phyloP scores from a whole-genome alignment of 2,888 invertebrate species.

The Morinoia aosen region DNA sequence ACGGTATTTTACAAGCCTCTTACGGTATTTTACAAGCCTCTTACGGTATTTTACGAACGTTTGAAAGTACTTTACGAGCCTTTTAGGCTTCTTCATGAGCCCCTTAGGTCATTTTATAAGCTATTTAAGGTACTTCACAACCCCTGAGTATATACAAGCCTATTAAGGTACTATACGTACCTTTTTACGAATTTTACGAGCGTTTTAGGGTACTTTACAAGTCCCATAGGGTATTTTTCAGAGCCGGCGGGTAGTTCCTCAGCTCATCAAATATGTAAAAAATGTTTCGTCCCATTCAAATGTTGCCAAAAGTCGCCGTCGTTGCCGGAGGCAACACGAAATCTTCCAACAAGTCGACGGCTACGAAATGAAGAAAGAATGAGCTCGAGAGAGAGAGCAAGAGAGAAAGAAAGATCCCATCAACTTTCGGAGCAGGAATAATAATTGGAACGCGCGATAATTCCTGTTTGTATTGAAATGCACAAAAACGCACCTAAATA shows the following conservation, averaged over 20 bases:
- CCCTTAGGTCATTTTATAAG: background rate
- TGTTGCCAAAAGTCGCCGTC: background rate
- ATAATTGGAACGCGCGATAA: slow-evolving; percentile 46
- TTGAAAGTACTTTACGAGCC: background rate
- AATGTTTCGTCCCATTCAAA: slow-evolving; percentile 21
- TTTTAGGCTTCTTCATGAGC: background rate
- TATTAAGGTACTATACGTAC: background rate
- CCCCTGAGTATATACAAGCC: background rate
- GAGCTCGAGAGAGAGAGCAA: background rate
- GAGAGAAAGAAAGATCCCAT: slow-evolving; percentile 31
- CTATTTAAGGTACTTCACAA: background rate
- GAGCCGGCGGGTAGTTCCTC: background rate
- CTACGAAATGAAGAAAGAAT: slow-evolving; percentile 43
- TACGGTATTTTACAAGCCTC: too few relatives aligned
- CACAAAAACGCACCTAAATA: slow-evolving; percentile 39
- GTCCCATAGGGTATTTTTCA: background rate
- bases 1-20: too few relatives aligned
- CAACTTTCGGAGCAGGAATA: slow-evolving; percentile 32
- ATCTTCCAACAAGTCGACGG: background rate
- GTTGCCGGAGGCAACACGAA: background rate
- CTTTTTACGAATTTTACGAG: background rate
- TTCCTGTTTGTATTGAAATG: slow-evolving; percentile 53
- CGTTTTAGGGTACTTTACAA: background rate
- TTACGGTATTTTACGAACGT: too few relatives aligned
- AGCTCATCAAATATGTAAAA: slow-evolving; percentile 42